Percentiles rank a stretch among this genome's conserved stretches.
Conservation (phyloP, 2,113 vertebrate genomes). For the Ploceus nigricollis region DNA sequence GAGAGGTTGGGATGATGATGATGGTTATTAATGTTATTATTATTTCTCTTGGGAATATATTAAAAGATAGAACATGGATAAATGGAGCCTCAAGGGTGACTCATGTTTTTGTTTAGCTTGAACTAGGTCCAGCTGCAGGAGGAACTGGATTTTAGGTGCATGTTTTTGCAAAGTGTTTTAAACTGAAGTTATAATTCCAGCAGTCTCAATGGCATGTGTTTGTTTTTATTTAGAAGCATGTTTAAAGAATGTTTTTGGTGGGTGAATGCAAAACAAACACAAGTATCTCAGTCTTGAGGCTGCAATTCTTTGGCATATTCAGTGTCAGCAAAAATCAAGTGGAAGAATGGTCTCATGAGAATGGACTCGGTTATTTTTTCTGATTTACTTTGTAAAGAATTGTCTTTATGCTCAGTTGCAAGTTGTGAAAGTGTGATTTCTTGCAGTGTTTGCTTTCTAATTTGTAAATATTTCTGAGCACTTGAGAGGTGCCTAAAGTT, state of each 20-base stretch:
- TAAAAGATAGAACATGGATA: conserved; percentile 28
- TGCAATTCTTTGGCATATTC: background rate
- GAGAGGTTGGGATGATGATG: background rate
- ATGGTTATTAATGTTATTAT: background rate
- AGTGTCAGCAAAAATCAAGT: background rate
- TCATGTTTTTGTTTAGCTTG: conserved; percentile 57
- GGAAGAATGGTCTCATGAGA: background rate
- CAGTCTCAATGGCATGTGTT: background rate
- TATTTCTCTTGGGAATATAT: conserved; percentile 17
- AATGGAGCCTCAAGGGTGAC: conserved; percentile 7
- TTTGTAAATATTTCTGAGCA: background rate
- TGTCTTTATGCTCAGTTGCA: background rate
- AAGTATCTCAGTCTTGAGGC: background rate
- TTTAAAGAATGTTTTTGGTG: conserved; percentile 24
- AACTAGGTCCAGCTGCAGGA: conserved; percentile 16
- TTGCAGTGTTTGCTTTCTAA: background rate
- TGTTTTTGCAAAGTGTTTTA: conserved; percentile 19
- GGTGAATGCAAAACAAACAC: conserved; percentile 10
- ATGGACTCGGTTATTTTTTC: background rate
- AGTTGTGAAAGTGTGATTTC: background rate
- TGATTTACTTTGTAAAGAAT: background rate
- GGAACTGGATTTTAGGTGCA: conserved; percentile 23
- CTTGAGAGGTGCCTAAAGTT: background rate
- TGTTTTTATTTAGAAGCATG: conserved; percentile 40
- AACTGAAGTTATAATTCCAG: background rate